Evolutionary conservation across 2,888 invertebrate genomes (phyloP).

Genomic region (Cheilosia soror): DNA sequence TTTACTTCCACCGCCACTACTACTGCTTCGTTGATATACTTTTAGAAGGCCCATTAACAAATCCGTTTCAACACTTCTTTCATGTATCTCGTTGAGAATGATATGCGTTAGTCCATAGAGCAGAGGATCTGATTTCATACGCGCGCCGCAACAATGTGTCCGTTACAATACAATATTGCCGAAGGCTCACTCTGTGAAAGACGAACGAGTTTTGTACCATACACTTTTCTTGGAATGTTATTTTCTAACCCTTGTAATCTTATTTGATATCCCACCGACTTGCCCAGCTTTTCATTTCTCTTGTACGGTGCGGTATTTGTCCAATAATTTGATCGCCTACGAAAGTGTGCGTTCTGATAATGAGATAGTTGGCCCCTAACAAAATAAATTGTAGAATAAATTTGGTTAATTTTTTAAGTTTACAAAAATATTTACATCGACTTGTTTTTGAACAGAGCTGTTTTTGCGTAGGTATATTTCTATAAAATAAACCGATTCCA

Average conservation of each 20-base stretch:
- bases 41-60: conserved; percentile 93
- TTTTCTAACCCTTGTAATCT: conserved; percentile 88
- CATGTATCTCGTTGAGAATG: too few relatives aligned
- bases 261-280: conserved; percentile 93
- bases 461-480: conserved; percentile 76
- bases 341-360: conserved; percentile 77
- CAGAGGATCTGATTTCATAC: conserved; percentile 91
- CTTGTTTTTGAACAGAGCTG: conserved; percentile 59
- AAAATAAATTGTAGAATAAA: neutral
- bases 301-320: conserved; percentile 85
- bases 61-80: conserved; percentile 92
- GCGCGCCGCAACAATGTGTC: conserved; percentile 93
- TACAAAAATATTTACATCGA: conserved; percentile 13
- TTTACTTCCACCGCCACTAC: too few relatives aligned
- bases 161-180: conserved; percentile 91
- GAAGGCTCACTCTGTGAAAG: conserved; percentile 76
- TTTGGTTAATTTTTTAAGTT: neutral
- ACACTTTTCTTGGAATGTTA: too few relatives aligned
- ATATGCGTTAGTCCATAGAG: conserved; percentile 85
- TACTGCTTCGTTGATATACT: conserved; percentile 78
- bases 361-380: conserved; percentile 78
- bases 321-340: conserved; percentile 77
- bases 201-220: neutral
- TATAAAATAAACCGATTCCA: conserved; percentile 81
- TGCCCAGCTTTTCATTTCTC: conserved; percentile 89